These are phyloP conservation scores for Sebastes nivosus DNA, from an alignment of 2,797 vertebrate genomes.

Conservation along the genomic window DNA sequence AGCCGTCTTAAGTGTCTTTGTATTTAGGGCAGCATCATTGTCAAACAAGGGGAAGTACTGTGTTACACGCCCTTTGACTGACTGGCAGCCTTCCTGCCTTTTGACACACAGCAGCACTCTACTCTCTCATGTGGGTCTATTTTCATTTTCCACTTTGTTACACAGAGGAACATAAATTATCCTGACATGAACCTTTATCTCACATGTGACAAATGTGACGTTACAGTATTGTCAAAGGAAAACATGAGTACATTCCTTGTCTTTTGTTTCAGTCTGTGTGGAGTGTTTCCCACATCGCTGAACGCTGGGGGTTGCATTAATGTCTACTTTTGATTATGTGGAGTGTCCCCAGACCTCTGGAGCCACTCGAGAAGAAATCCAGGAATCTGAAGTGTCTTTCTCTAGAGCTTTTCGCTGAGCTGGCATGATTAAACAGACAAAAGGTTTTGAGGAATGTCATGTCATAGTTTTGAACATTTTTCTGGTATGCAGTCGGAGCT, in stretches of 20 bases:
- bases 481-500: background rate
- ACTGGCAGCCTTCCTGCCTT: conserved; percentile 54
- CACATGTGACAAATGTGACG: background rate
- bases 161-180: conserved; percentile 47
- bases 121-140: conserved; percentile 28
- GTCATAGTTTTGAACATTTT: background rate
- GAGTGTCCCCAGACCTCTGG: conserved; percentile 38
- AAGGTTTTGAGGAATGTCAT: conserved; percentile 12
- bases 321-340: conserved; percentile 48
- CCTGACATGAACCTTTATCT: conserved; percentile 47
- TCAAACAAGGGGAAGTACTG: conserved; percentile 48
- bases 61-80: conserved; percentile 54
- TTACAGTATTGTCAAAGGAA: conserved; percentile 7
- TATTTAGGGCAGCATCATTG: conserved; percentile 59
- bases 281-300: conserved; percentile 43
- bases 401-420: conserved; percentile 11
- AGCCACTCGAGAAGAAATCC: conserved; percentile 40
- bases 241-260: conserved; percentile 35
- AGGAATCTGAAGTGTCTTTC: conserved; percentile 61
- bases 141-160: conserved; percentile 34
- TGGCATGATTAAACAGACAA: conserved; percentile 37
- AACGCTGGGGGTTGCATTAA: conserved; percentile 19
- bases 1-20: conserved; percentile 33
- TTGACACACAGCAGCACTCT: conserved; percentile 17
- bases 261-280: conserved; percentile 47